Evolutionary conservation across 1,140 invertebrate species (phyloP).

Genomic region (Zaprionus lachaisei): DNA sequence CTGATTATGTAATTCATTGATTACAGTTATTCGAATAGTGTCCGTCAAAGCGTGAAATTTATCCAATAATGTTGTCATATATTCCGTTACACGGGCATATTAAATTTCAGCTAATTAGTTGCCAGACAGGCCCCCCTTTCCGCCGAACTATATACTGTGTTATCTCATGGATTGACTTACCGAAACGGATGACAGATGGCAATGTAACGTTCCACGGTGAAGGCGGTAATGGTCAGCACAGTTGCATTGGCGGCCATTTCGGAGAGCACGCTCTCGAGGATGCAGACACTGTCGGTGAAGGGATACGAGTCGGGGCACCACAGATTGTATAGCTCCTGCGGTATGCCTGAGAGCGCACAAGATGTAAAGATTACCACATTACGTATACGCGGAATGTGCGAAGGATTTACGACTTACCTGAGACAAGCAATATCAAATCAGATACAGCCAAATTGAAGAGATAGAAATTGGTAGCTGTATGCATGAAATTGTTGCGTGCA

Average conservation of each 20-base stretch:
- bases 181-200: conserved; percentile 92
- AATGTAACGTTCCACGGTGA: conserved; percentile 92
- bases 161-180: conserved; percentile 60
- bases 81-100: neutral
- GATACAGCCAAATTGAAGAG: conserved; percentile 94
- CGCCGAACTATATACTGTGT: neutral
- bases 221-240: conserved; percentile 94
- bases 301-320: conserved; percentile 91
- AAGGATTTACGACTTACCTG: conserved; percentile 63
- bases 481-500: conserved; percentile 91
- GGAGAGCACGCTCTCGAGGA: conserved; percentile 89
- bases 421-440: conserved; percentile 91
- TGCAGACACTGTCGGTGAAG: conserved; percentile 91
- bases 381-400: conserved; percentile 39
- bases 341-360: conserved; percentile 86
- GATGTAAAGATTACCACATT: conserved; percentile 16
- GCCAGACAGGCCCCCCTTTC: neutral
- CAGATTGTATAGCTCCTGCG: conserved; percentile 91
- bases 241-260: conserved; percentile 95
- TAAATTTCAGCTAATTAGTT: conserved; percentile 5
- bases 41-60: conserved; percentile 1
- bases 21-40: neutral
- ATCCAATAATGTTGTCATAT: conserved; percentile 1
- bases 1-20: conserved; percentile 9
- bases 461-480: conserved; percentile 93